These are phyloP conservation scores for Lithophane leautieri DNA, from an alignment of 2,888 invertebrate species.

Conservation along the genomic window DNA sequence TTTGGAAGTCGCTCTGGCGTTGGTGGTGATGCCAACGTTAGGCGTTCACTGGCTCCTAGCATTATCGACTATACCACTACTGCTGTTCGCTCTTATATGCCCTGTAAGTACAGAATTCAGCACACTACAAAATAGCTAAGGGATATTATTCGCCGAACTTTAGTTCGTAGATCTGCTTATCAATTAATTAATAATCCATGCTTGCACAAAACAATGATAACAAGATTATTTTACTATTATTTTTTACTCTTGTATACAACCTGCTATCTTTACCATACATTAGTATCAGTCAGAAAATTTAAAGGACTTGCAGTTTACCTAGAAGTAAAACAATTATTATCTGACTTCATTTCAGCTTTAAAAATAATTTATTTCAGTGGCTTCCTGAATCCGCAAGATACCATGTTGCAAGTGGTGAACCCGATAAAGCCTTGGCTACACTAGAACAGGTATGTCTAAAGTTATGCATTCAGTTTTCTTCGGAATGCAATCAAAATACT, in stretches of 20 bases:
- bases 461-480: background rate
- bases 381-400: constrained; percentile 97
- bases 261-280: background rate
- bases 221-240: background rate
- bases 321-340: background rate
- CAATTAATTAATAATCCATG: background rate
- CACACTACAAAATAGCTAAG: background rate
- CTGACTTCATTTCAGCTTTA: background rate
- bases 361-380: constrained; percentile 92
- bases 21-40: constrained; percentile 97
- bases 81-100: constrained; percentile 95
- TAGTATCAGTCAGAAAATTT: background rate
- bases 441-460: constrained; percentile 92
- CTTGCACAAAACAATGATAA: background rate
- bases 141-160: background rate
- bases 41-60: constrained; percentile 98
- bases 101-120: constrained; percentile 91
- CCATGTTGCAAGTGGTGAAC: constrained; percentile 96
- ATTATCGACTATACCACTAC: constrained; percentile 96
- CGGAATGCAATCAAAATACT: background rate
- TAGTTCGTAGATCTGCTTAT: background rate
- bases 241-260: background rate
- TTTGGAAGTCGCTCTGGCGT: constrained; percentile 96
- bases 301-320: background rate
- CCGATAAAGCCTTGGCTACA: constrained; percentile 96